These are phyloP conservation scores for Menidia menidia DNA, from an alignment of 2,797 vertebrate genomes.

Conservation along the genomic window DNA sequence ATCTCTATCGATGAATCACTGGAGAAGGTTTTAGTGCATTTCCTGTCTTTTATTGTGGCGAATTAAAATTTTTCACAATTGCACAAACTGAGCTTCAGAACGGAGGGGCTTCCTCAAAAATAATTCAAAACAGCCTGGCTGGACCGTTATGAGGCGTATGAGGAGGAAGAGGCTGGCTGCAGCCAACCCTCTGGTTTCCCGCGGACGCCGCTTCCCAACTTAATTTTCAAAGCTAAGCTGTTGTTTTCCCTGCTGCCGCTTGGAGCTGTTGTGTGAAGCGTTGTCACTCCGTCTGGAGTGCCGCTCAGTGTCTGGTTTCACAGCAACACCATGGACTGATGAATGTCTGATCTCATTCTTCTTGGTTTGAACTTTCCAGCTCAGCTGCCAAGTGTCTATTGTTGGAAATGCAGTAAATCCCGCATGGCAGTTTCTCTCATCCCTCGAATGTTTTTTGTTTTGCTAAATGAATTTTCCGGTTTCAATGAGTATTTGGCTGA, in stretches of 20 bases:
- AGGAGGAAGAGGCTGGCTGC: not conserved
- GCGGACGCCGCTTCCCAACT: not conserved
- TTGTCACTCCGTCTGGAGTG: constrained; percentile 5
- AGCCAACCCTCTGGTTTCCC: not conserved
- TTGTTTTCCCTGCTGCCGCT: constrained; percentile 21
- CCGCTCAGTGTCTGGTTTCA: not conserved
- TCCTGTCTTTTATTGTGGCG: not conserved
- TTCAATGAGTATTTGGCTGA: constrained; percentile 19
- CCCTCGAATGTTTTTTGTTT: constrained; percentile 14
- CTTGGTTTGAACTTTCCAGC: constrained; percentile 29
- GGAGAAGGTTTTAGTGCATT: not conserved
- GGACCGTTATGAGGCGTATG: not conserved
- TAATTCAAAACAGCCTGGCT: not conserved
- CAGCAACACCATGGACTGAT: constrained; percentile 9
- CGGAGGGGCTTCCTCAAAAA: not conserved
- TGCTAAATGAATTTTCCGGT: not conserved
- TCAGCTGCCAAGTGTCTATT: constrained; percentile 33
- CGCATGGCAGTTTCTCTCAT: constrained; percentile 10
- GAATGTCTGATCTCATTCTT: constrained; percentile 22
- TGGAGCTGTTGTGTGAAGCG: constrained; percentile 27
- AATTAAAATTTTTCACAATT: not conserved
- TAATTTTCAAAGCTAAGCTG: constrained; percentile 13
- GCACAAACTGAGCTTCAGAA: not conserved
- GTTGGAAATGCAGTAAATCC: constrained; percentile 29
- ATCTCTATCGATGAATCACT: not conserved